Evolutionary conservation across 2,888 invertebrate species (phyloP).

Genomic region (Lingula anatina): DNA sequence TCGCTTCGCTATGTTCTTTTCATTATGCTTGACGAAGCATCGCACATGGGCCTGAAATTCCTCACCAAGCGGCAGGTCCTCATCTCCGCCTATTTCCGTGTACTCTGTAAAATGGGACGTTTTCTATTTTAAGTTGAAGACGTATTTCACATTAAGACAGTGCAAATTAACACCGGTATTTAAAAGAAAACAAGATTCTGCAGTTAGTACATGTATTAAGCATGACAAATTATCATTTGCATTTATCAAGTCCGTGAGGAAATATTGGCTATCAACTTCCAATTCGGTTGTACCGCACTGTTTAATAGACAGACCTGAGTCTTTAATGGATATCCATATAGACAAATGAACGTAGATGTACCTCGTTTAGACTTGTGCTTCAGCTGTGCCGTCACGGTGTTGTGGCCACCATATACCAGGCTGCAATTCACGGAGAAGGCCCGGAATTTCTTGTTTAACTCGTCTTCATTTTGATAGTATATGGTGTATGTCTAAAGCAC

Average conservation of each 20-base stretch:
- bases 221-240: too few species aligned
- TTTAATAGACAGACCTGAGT: too few species aligned
- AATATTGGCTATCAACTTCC: too few species aligned
- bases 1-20: slow-evolving; percentile 37
- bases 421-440: slow-evolving; percentile 47
- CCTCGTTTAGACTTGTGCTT: slow-evolving; percentile 42
- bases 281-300: too few species aligned
- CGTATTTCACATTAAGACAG: too few species aligned
- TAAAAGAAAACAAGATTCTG: too few species aligned
- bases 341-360: too few species aligned
- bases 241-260: too few species aligned
- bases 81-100: slow-evolving; percentile 46
- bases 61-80: slow-evolving; percentile 47
- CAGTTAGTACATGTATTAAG: too few species aligned
- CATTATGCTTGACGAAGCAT: slow-evolving; percentile 35
- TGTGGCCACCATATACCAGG: slow-evolving; percentile 48
- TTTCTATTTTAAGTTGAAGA: neutral
- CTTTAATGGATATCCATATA: too few species aligned
- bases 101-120: slow-evolving; percentile 44
- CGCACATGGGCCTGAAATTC: slow-evolving; percentile 47
- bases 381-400: slow-evolving; percentile 47
- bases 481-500: slow-evolving; percentile 3
- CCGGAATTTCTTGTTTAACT: slow-evolving; percentile 44
- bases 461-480: slow-evolving; percentile 46
- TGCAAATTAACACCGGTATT: too few species aligned